phyloP scores from a whole-genome alignment of 1,140 invertebrate genomes.

The Drosophila persimilis region DNA sequence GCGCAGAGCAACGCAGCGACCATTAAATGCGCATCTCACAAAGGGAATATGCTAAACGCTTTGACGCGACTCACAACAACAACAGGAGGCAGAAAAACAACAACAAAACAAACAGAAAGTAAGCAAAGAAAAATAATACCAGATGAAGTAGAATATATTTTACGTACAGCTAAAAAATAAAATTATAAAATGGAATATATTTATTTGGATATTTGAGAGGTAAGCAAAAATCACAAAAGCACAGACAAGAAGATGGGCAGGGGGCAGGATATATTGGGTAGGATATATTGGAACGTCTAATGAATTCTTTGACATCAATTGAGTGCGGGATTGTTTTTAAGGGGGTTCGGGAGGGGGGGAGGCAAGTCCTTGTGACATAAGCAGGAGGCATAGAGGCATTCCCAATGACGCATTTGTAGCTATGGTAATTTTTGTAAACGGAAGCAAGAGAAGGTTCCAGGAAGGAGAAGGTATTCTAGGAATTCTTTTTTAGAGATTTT shows the following conservation, averaged over 20 bases:
- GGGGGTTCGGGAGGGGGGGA: no score
- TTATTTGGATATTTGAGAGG: conserved; percentile 12
- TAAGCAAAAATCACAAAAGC: conserved; percentile 3
- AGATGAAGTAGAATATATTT: no score
- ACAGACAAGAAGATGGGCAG: no score
- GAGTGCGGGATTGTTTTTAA: no score
- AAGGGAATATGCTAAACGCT: conserved; percentile 66
- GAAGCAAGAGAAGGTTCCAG: no score
- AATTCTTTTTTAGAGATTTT: no score
- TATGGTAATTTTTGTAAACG: no score
- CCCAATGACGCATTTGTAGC: no score
- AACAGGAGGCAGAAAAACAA: neutral
- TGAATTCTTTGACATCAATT: conserved; percentile 15
- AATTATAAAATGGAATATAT: conserved; percentile 10
- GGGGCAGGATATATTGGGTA: neutral
- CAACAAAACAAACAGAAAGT: neutral
- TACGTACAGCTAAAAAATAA: conserved; percentile 18
- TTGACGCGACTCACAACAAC: conserved; percentile 49
- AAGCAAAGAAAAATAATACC: no score
- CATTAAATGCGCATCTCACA: conserved; percentile 62
- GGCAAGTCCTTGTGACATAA: no score
- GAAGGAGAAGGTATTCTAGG: no score
- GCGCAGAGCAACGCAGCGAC: neutral
- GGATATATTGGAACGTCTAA: conserved; percentile 2
- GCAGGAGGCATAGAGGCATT: no score